phyloP scores from a whole-genome alignment of 2,888 invertebrate species.

The Digitonthophagus gazella region DNA sequence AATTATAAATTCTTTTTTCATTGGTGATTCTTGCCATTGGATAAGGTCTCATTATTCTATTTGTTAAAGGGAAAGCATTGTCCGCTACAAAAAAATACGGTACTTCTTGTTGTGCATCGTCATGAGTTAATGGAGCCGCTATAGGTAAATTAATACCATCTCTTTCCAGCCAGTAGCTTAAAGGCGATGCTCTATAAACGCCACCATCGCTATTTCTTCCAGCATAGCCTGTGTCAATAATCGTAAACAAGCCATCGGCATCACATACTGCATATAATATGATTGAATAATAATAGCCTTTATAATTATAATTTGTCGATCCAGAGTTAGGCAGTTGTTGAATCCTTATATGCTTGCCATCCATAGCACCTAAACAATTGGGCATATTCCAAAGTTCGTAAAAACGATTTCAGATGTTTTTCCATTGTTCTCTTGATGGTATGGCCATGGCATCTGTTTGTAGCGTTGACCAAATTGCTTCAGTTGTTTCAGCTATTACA shows the following conservation, averaged over 20 bases:
- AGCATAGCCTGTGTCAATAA: conserved; percentile 39
- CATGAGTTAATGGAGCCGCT: conserved; percentile 4
- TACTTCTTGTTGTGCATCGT: conserved; percentile 2
- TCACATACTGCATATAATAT: conserved; percentile 39
- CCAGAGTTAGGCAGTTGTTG: conserved; percentile 37
- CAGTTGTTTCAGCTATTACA: conserved; percentile 33
- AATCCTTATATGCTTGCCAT: conserved; percentile 35
- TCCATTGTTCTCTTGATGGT: conserved; percentile 33
- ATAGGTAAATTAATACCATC: conserved; percentile 19
- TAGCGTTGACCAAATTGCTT: conserved; percentile 32
- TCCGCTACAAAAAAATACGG: conserved; percentile 22
- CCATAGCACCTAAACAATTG: conserved; percentile 26
- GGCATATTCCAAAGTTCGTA: conserved; percentile 18
- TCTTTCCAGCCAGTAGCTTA: conserved; percentile 29
- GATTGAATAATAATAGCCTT: conserved; percentile 37
- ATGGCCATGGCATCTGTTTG: conserved; percentile 30
- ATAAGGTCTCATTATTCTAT: conserved; percentile 15
- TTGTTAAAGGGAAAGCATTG: conserved; percentile 20
- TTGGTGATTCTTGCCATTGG: conserved; percentile 1
- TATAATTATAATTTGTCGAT: conserved; percentile 38
- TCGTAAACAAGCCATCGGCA: conserved; percentile 39
- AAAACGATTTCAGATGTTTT: conserved; percentile 17
- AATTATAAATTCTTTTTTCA: conserved; percentile 15
- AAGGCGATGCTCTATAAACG: conserved; percentile 34
- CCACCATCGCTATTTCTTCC: conserved; percentile 41